Conservation (phyloP, 2,113 vertebrate genomes). For the Acrocephalus kingi region DNA sequence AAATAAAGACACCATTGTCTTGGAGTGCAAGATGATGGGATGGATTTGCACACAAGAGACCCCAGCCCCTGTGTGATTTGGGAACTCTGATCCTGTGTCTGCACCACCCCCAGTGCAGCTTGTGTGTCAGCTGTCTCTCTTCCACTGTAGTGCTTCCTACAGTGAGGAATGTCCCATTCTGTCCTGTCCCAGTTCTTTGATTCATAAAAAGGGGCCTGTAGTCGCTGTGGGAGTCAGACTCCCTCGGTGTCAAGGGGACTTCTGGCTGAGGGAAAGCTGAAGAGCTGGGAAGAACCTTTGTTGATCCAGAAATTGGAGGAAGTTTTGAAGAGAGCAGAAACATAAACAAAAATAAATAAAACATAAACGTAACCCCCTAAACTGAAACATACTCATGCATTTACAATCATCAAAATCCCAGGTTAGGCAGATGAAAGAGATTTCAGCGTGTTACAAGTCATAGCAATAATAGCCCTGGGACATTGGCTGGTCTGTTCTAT, state of each 20-base stretch:
- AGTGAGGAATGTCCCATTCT: background rate
- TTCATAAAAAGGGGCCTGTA: background rate
- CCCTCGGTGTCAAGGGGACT: background rate
- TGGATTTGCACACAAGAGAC: background rate
- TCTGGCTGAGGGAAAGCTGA: background rate
- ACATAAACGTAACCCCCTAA: conserved; percentile 60
- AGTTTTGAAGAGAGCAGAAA: conserved; percentile 30
- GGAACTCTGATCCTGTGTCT: background rate
- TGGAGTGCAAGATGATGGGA: background rate
- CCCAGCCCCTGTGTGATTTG: background rate
- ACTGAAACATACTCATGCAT: conserved; percentile 71
- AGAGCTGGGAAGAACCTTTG: background rate
- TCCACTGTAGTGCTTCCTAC: background rate
- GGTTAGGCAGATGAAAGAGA: conserved; percentile 76
- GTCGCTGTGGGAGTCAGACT: background rate
- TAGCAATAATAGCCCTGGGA: conserved; percentile 74
- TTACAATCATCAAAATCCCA: conserved; percentile 72
- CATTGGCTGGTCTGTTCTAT: conserved; percentile 64
- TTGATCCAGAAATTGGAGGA: background rate
- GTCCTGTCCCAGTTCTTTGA: background rate
- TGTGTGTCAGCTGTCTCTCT: background rate
- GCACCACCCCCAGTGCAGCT: background rate
- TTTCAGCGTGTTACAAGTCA: conserved; percentile 70
- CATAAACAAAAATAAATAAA: conserved; percentile 70
- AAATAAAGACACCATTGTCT: background rate